phyloP scores from a whole-genome alignment of 2,888 invertebrate genomes.

The Morpho helenor region DNA sequence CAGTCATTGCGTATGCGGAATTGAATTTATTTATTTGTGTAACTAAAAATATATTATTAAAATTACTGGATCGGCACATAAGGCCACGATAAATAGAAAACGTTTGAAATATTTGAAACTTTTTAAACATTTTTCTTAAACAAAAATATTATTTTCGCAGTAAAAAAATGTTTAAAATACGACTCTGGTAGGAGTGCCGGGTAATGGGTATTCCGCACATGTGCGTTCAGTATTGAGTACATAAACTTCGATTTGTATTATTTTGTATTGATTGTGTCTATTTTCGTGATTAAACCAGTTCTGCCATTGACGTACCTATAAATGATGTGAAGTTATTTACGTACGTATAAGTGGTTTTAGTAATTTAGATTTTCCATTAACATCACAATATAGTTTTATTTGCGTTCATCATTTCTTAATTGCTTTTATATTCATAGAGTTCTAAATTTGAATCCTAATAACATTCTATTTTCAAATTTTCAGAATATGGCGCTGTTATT shows the following conservation, averaged over 20 bases:
- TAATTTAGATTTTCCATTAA: no score
- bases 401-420: no score
- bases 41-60: no score
- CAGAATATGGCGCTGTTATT: slow-evolving; percentile 34
- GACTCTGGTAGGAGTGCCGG: slow-evolving; percentile 28
- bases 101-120: no score
- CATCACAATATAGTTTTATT: no score
- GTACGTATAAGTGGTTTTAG: no score
- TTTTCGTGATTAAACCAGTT: slow-evolving; percentile 51
- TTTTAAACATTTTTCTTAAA: not conserved
- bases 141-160: no score
- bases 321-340: slow-evolving; percentile 11
- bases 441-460: not conserved
- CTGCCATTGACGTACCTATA: slow-evolving; percentile 21
- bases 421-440: no score
- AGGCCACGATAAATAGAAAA: no score
- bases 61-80: no score
- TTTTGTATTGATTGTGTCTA: slow-evolving; percentile 35
- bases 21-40: not conserved
- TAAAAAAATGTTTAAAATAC: slow-evolving; percentile 23
- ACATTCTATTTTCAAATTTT: slow-evolving; percentile 11
- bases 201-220: slow-evolving; percentile 50
- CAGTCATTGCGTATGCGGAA: not conserved
- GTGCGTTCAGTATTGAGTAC: slow-evolving; percentile 48
- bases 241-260: slow-evolving; percentile 38